Conservation (phyloP, 1,140 invertebrate genomes). For the Musca vetustissima region DNA sequence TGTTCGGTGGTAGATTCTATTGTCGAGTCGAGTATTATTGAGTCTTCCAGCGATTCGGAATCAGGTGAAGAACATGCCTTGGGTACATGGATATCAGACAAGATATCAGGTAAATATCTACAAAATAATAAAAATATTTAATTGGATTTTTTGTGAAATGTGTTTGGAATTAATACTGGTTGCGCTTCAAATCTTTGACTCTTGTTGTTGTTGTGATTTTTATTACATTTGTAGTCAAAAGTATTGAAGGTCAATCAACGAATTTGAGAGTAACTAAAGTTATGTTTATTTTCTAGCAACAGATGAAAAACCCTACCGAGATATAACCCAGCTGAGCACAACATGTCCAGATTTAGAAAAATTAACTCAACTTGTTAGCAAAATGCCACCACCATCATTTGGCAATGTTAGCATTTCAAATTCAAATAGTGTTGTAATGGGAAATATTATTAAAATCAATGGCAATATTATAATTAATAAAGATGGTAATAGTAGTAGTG, state of each 20-base stretch:
- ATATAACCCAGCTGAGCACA: too few species aligned
- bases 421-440: neutral
- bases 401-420: neutral
- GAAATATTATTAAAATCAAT: neutral
- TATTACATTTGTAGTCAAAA: too few species aligned
- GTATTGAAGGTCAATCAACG: too few species aligned
- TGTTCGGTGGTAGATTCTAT: neutral
- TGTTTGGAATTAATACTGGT: too few species aligned
- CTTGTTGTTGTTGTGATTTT: too few species aligned
- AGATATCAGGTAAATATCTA: too few species aligned
- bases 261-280: too few species aligned
- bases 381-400: neutral
- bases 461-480: constrained; percentile 12
- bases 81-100: neutral
- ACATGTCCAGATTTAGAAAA: neutral
- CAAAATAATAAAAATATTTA: too few species aligned
- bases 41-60: neutral
- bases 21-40: neutral
- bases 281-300: too few species aligned
- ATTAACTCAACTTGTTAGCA: neutral
- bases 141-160: too few species aligned
- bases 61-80: constrained; percentile 1
- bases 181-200: too few species aligned
- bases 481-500: neutral
- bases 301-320: too few species aligned